Evolutionary conservation across 92 coral and sea anemone genomes (phyloP).

Genomic region (Epizoanthus ramosus): DNA sequence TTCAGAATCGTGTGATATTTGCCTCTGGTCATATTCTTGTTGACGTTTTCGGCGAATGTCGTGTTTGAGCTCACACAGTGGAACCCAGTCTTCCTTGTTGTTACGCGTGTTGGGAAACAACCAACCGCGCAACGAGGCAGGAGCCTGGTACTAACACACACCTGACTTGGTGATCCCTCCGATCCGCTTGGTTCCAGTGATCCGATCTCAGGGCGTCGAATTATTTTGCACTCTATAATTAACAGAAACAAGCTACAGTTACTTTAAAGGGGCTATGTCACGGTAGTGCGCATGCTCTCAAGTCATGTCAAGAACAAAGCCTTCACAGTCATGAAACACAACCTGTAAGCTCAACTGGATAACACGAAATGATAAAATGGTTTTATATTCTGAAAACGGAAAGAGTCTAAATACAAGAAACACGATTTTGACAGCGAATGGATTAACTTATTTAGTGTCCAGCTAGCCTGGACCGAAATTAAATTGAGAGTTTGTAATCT

Average conservation of each 20-base stretch:
- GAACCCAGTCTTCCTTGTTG: conserved; percentile 18
- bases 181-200: not conserved
- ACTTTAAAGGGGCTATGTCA: no score
- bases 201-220: conserved; percentile 3
- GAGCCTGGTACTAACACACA: conserved; percentile 27
- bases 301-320: no score
- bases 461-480: no score
- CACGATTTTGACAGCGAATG: no score
- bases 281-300: no score
- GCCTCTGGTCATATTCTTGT: not conserved
- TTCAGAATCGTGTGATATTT: not conserved
- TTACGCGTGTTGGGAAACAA: not conserved
- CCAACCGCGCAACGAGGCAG: conserved; percentile 1
- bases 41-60: not conserved
- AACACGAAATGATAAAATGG: no score
- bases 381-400: no score
- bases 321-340: no score
- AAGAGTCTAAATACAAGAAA: no score
- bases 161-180: not conserved
- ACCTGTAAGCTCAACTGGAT: no score
- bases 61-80: conserved; percentile 3
- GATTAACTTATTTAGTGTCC: no score
- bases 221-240: conserved; percentile 14
- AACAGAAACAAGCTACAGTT: not conserved
- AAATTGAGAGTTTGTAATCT: no score